Conservation (phyloP, 2,113 vertebrate genomes). For the Shinisaurus crocodilurus region DNA sequence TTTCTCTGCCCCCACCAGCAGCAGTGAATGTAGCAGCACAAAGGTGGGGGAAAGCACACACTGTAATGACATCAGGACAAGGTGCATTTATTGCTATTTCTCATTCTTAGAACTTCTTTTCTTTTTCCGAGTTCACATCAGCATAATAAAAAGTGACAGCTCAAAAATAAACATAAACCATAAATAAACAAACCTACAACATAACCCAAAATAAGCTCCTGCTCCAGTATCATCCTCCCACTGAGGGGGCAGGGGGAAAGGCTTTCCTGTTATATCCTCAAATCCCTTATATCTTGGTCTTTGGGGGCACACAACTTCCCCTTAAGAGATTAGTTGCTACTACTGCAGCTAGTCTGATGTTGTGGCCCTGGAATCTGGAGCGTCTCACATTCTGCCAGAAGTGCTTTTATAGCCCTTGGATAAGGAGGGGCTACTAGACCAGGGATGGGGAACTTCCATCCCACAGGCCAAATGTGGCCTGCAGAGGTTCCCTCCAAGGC, state of each 20-base stretch:
- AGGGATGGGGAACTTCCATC: no score
- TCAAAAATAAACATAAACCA: background rate
- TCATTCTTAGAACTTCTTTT: background rate
- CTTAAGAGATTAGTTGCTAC: background rate
- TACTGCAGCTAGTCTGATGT: background rate
- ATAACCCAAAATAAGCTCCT: background rate
- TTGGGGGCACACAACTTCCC: background rate
- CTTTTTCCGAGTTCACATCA: background rate
- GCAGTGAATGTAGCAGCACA: background rate
- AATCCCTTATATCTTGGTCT: background rate
- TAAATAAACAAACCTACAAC: background rate
- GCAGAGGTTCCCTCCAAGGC: no score
- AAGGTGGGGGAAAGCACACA: background rate
- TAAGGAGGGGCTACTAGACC: background rate
- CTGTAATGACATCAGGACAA: background rate
- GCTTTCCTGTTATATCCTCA: background rate
- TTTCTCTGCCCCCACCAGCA: background rate
- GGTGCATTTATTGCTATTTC: no score
- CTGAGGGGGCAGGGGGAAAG: background rate
- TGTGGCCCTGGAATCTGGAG: no score
- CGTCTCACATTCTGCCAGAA: background rate
- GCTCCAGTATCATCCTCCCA: background rate
- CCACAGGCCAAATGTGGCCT: no score
- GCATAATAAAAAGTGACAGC: background rate
- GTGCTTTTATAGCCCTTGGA: no score